A percentile compares a stretch with the other conserved stretches of the same genome.
Conservation (phyloP, 2,888 invertebrate species). For the Monochamus alternatus region DNA sequence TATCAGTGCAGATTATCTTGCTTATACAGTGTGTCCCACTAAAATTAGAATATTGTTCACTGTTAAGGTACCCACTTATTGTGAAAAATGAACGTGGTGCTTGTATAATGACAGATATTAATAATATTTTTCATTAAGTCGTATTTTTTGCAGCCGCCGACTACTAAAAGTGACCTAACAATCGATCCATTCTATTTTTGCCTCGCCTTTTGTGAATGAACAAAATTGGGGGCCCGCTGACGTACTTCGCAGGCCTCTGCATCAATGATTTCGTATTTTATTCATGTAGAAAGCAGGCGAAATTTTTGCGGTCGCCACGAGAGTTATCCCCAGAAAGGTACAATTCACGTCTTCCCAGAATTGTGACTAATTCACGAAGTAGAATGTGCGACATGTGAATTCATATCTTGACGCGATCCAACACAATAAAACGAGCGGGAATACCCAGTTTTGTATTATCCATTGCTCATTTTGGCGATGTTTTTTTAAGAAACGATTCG, state of each 20-base stretch:
- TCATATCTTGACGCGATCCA: neutral
- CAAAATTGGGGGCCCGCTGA: neutral
- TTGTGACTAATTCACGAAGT: neutral
- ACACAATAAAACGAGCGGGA: neutral
- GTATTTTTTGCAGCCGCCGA: too few species aligned
- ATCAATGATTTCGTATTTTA: neutral
- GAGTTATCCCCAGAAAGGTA: neutral
- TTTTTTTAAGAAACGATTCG: neutral
- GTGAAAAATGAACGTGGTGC: too few species aligned
- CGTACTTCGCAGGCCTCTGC: neutral
- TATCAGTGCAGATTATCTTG: too few species aligned
- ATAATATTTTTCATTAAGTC: too few species aligned
- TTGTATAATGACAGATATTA: too few species aligned
- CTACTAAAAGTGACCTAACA: too few species aligned
- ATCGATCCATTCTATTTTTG: too few species aligned
- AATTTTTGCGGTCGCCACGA: neutral
- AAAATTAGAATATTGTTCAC: too few species aligned
- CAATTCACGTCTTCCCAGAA: neutral
- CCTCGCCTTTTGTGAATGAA: neutral
- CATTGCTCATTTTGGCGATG: neutral
- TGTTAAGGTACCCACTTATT: too few species aligned
- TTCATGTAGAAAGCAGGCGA: neutral
- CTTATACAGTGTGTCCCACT: too few species aligned
- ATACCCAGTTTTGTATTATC: neutral
- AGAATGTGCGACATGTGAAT: neutral